A percentile compares a stretch with the other conserved stretches of the same genome.
phyloP scores from a whole-genome alignment of 2,113 vertebrate genomes.

The Etheostoma spectabile region DNA sequence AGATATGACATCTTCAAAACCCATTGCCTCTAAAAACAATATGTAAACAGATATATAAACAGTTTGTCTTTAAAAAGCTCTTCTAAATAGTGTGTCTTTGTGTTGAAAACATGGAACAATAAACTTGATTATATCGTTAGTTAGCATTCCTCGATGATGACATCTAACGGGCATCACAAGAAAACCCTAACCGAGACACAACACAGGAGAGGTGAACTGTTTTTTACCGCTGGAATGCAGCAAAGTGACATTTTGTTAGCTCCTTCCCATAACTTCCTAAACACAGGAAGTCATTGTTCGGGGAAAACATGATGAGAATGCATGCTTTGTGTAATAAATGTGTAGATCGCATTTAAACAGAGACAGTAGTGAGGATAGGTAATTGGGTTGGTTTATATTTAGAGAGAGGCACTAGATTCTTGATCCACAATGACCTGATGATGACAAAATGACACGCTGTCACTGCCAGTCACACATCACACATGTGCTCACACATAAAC shows the following conservation, averaged over 20 bases:
- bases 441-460: conserved; percentile 32
- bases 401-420: conserved; percentile 56
- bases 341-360: conserved; percentile 68
- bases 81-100: not conserved
- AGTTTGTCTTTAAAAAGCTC: not conserved
- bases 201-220: conserved; percentile 15
- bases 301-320: conserved; percentile 45
- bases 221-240: conserved; percentile 45
- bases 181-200: conserved; percentile 20
- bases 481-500: conserved; percentile 23
- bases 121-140: not conserved
- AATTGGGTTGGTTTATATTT: conserved; percentile 78
- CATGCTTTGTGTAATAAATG: conserved; percentile 60
- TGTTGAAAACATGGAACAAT: not conserved
- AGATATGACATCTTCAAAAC: conserved; percentile 31
- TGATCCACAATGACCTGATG: conserved; percentile 46
- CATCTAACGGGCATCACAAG: conserved; percentile 2
- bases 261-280: conserved; percentile 42
- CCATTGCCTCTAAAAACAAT: not conserved
- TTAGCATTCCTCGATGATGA: conserved; percentile 14
- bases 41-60: not conserved
- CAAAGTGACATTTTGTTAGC: conserved; percentile 36
- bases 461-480: conserved; percentile 13
- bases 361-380: conserved; percentile 65
- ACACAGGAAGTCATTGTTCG: conserved; percentile 70